Percentiles rank a stretch among this genome's conserved stretches.
These are phyloP conservation scores for Aptenodytes forsteri DNA, from an alignment of 2,113 vertebrate genomes.

Conservation along the genomic window DNA sequence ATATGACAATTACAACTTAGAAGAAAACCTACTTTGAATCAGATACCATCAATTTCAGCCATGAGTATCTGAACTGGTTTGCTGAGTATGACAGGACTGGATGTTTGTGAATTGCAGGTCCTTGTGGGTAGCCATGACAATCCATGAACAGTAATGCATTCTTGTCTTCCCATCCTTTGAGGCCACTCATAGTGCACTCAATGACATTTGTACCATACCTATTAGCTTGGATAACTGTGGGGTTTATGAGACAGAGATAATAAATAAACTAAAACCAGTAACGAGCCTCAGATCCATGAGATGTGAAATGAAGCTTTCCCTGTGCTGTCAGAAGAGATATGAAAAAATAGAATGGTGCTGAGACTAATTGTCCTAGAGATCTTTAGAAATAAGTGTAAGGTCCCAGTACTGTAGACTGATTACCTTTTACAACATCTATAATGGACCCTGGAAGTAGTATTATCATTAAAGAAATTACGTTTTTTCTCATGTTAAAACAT, in stretches of 20 bases:
- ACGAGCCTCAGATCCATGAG: not conserved
- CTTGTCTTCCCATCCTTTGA: not conserved
- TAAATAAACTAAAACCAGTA: not conserved
- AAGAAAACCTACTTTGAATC: not conserved
- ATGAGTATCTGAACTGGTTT: not conserved
- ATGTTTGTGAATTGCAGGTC: not conserved
- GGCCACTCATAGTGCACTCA: not conserved
- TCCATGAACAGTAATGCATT: not conserved
- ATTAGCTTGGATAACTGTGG: not conserved
- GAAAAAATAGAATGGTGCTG: not conserved
- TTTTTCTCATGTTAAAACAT: not conserved
- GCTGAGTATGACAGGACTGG: not conserved
- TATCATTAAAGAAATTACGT: not conserved
- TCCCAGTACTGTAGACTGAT: not conserved
- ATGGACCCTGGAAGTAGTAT: not conserved
- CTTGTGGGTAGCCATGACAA: not conserved
- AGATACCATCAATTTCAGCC: not conserved
- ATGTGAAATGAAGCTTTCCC: not conserved
- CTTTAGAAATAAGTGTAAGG: not conserved
- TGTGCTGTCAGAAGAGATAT: not conserved
- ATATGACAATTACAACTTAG: not conserved
- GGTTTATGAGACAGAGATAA: not conserved
- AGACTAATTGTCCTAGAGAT: not conserved
- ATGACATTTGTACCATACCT: not conserved
- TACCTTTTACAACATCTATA: not conserved